These are phyloP conservation scores for Drosophila navojoa DNA, from an alignment of 1,140 invertebrate species.

Conservation along the genomic window DNA sequence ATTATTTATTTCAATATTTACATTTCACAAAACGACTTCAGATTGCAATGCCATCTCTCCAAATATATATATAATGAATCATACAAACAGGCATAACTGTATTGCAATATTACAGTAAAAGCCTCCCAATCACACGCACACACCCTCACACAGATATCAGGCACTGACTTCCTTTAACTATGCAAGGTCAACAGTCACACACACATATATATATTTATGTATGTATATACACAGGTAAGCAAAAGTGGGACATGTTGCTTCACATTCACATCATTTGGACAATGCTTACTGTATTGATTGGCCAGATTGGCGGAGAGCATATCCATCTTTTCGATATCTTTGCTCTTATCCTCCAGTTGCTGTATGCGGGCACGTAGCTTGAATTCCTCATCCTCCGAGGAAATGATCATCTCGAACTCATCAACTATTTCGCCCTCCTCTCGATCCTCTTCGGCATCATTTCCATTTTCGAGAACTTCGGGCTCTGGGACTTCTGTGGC, in stretches of 20 bases:
- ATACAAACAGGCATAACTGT: too few relatives aligned
- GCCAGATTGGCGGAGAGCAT: constrained; percentile 66
- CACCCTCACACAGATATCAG: too few relatives aligned
- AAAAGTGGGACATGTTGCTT: constrained; percentile 33
- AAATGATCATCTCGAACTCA: constrained; percentile 76
- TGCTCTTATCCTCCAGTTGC: constrained; percentile 79
- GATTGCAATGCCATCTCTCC: not conserved
- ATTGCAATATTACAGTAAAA: too few relatives aligned
- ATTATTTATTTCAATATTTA: constrained; percentile 10
- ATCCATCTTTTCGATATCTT: constrained; percentile 77
- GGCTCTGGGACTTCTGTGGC: constrained; percentile 11
- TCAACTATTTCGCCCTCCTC: constrained; percentile 83
- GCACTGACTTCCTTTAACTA: not conserved
- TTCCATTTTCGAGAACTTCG: constrained; percentile 42
- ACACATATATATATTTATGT: constrained; percentile 1
- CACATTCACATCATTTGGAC: not conserved
- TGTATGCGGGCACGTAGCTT: constrained; percentile 70
- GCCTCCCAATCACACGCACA: too few relatives aligned
- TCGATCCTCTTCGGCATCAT: constrained; percentile 47
- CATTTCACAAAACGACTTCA: too few relatives aligned
- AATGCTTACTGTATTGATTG: constrained; percentile 72
- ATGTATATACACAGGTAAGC: not conserved
- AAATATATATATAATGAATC: not conserved
- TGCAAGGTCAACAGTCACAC: not conserved
- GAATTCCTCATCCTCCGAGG: constrained; percentile 78